A percentile compares a stretch with the other conserved stretches of the same genome.
These are phyloP conservation scores for Sander vitreus DNA, from an alignment of 2,113 vertebrate species.

Conservation along the genomic window DNA sequence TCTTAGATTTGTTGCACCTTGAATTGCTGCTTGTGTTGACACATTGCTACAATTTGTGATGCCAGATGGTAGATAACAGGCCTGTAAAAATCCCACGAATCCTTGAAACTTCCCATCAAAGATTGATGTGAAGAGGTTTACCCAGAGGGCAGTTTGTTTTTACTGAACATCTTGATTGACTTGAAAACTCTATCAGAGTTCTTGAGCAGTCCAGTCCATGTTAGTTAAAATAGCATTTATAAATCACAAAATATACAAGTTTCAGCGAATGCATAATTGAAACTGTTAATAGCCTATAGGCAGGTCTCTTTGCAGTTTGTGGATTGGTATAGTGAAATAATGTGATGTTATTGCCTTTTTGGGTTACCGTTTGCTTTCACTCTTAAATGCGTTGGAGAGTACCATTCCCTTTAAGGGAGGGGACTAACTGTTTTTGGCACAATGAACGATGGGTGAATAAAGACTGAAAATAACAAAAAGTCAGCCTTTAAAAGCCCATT, in stretches of 20 bases:
- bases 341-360: neutral
- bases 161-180: conserved; percentile 5
- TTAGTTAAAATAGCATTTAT: neutral
- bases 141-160: conserved; percentile 30
- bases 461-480: neutral
- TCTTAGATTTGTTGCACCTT: conserved; percentile 11
- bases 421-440: neutral
- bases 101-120: conserved; percentile 38
- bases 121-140: conserved; percentile 23
- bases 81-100: conserved; percentile 25
- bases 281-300: neutral
- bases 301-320: neutral
- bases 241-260: neutral
- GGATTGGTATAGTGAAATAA: neutral
- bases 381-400: neutral
- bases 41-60: neutral
- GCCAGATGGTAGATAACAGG: conserved; percentile 13
- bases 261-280: neutral
- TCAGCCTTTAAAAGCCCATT: neutral
- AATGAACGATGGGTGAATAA: neutral
- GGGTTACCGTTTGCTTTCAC: neutral
- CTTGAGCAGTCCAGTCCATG: neutral
- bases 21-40: conserved; percentile 14
- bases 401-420: neutral
- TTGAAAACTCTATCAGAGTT: conserved; percentile 5